Percentiles rank a stretch among this genome's conserved stretches.
Conservation (phyloP, 2,113 vertebrate species). For the Plestiodon gilberti region DNA sequence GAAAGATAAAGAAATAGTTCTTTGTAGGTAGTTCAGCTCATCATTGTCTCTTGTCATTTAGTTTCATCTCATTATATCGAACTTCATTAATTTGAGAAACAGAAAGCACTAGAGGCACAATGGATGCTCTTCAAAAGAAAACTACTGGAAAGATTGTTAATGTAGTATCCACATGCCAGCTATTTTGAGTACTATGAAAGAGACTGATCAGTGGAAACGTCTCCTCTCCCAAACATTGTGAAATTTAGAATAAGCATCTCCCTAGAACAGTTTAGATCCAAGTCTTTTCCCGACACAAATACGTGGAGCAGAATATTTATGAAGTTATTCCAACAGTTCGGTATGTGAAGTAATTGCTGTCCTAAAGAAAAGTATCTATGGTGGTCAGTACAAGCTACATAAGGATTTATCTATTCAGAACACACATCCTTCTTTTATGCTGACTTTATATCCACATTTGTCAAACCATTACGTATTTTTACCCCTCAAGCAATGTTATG, state of each 20-base stretch:
- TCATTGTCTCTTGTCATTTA: too few species aligned
- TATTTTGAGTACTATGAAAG: background rate
- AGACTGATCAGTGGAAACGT: background rate
- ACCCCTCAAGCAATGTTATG: background rate
- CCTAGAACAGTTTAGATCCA: background rate
- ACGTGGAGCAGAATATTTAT: background rate
- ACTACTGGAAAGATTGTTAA: background rate
- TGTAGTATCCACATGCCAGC: background rate
- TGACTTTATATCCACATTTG: background rate
- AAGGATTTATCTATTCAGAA: background rate
- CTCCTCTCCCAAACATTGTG: background rate
- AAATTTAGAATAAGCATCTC: background rate
- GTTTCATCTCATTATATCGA: too few species aligned
- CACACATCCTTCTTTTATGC: background rate
- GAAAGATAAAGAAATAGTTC: background rate
- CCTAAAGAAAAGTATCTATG: conserved; percentile 12
- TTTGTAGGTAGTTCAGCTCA: too few species aligned
- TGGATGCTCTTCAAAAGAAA: too few species aligned
- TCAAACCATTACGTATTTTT: background rate
- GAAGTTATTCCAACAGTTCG: background rate
- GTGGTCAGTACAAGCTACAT: background rate
- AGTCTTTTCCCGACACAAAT: background rate
- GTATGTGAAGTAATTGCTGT: background rate
- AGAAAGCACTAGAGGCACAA: too few species aligned
- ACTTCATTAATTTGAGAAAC: background rate